Base-by-base conservation (phyloP, 2,113 vertebrate species). In the Halichoeres trimaculatus region DNA sequence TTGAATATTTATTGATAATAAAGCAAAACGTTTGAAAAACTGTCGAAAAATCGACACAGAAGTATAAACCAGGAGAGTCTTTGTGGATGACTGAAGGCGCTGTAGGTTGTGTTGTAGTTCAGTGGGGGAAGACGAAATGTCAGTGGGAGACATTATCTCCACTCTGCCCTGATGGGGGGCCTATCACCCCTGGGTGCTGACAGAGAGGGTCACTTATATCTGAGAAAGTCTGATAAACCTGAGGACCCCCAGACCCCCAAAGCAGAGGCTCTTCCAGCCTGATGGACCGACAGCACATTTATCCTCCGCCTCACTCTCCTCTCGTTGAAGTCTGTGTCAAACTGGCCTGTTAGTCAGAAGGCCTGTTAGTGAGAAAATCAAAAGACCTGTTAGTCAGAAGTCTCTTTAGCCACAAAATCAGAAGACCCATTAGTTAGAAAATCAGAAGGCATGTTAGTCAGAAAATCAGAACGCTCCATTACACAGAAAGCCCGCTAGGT, bases 171-270 rank as follows among this genome's bases (percentile, higher is more conserved):
- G 83, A 86, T 74, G 85, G 79, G 70, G 74, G 84, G 85, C 84
- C 85, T 82, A 75, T 92, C 92, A 88, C 86, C 83, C 83, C 70
- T 76, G 67, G 70, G 84, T 85, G 92, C 81, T 90, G 91, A 94
- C 91, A 93, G 92, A 93, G 89, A 81, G 83, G 85, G 77, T 79
- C 84, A 69, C 87, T 85, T 74, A 87, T 91, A 92, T 92, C 92
- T 91, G 83, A 78, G 70, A 76, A 55, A 62, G 76, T 69, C 87
- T 88, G 92, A 94, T 92, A 94, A 92, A 90, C 90, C 78, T 36
- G 63, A 66, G 64, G 77, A 86, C 82, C 76, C 47, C 38, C 57
- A 23, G 77, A 86, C 82, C 76, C 47, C 38, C 57, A 23, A 68
- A 60, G 59, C 34, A 11, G 62, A 76, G 26, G 56, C 72, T 74